Percentiles rank a stretch among this genome's conserved stretches.
Conservation (phyloP, 2,113 vertebrate species). For the Dermatemys mawii region DNA sequence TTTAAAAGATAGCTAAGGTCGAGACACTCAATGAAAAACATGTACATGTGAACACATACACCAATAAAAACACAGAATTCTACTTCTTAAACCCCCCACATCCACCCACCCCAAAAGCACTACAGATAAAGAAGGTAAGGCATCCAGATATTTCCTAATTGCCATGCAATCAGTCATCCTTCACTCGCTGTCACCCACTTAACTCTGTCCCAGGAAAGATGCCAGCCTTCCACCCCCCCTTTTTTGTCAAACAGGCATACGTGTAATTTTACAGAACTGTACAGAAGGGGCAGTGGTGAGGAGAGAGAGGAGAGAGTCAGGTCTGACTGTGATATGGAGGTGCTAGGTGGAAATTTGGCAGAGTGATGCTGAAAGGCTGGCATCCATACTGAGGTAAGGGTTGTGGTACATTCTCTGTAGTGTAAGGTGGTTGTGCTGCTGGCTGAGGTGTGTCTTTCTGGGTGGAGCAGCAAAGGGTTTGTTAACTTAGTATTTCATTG, state of each 20-base stretch:
- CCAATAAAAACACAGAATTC: not conserved
- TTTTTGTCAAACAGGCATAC: rapidly evolving
- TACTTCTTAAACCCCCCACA: not conserved
- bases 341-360: not conserved
- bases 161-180: not conserved
- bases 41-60: not conserved
- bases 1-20: not conserved
- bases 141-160: not conserved
- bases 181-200: not conserved
- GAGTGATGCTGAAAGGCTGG: not conserved
- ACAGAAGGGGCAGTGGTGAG: no score
- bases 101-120: not conserved
- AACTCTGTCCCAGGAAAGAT: not conserved
- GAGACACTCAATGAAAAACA: not conserved
- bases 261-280: not conserved
- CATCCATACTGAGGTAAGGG: not conserved
- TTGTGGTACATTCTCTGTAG: not conserved
- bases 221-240: not conserved
- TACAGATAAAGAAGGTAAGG: not conserved
- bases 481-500: not conserved
- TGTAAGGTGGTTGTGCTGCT: not conserved
- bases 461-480: not conserved
- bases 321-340: not conserved
- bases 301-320: not conserved
- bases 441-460: not conserved